These are phyloP conservation scores for Brachypteracias leptosomus DNA, from an alignment of 2,113 vertebrate species.

Conservation along the genomic window DNA sequence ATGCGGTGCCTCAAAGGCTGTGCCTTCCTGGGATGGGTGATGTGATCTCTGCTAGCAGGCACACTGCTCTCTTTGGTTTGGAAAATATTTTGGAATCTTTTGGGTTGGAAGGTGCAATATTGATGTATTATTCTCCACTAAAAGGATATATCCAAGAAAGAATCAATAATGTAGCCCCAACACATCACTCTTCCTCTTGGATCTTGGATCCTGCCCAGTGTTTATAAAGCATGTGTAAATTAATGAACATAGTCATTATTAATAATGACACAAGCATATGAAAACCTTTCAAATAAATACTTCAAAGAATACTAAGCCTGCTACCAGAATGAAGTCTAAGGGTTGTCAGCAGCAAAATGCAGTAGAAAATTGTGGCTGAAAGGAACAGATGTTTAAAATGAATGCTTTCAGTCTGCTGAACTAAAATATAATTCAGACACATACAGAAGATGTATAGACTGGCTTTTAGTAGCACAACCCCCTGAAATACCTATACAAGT, in stretches of 20 bases:
- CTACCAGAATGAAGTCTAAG: not conserved
- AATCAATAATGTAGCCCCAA: not conserved
- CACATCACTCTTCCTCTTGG: too few relatives aligned
- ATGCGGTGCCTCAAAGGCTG: fast-evolving
- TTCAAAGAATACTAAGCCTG: not conserved
- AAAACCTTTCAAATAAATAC: conserved; percentile 1
- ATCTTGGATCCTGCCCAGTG: not conserved
- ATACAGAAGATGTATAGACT: not conserved
- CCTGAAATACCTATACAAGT: not conserved
- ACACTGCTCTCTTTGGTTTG: fast-evolving
- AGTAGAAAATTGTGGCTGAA: not conserved
- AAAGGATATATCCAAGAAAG: not conserved
- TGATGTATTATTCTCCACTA: not conserved
- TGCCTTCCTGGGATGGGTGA: not conserved
- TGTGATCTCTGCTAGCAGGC: not conserved
- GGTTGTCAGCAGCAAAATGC: not conserved
- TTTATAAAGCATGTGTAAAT: not conserved
- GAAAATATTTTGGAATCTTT: not conserved
- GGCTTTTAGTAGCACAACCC: not conserved
- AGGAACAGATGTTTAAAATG: conserved; percentile 7
- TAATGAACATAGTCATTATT: not conserved
- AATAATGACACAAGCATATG: not conserved
- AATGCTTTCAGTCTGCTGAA: not conserved
- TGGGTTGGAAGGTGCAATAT: not conserved
- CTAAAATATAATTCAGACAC: not conserved